Evolutionary conservation across 2,113 vertebrate genomes (phyloP).

Genomic region (Jacana jacana): DNA sequence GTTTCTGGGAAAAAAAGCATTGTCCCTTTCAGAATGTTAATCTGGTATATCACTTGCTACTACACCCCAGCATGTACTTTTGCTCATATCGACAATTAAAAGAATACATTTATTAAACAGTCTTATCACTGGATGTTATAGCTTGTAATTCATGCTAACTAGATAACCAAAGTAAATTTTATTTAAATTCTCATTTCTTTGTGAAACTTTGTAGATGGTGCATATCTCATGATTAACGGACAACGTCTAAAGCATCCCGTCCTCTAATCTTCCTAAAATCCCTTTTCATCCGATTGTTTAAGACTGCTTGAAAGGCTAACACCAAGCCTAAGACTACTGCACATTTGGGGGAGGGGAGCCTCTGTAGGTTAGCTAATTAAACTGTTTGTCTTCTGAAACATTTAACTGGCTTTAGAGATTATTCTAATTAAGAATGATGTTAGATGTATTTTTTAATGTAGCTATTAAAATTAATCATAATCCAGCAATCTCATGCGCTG

Average conservation of each 20-base stretch:
- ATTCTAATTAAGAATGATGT: slow-evolving; percentile 85
- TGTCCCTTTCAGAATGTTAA: slow-evolving; percentile 91
- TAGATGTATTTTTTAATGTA: slow-evolving; percentile 85
- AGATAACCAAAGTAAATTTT: slow-evolving; percentile 81
- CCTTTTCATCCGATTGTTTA: slow-evolving; percentile 99
- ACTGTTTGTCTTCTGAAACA: slow-evolving; percentile 93
- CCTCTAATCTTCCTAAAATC: slow-evolving; percentile 99
- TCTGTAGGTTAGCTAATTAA: slow-evolving; percentile 94
- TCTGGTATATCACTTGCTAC: slow-evolving; percentile 87
- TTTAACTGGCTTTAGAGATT: slow-evolving; percentile 92
- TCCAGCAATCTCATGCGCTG: slow-evolving; percentile 74
- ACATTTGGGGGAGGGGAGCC: slow-evolving; percentile 85
- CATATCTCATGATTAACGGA: slow-evolving; percentile 96
- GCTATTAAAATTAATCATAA: slow-evolving; percentile 85
- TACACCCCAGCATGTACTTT: slow-evolving; percentile 79
- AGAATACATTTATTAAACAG: slow-evolving; percentile 79
- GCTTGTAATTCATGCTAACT: slow-evolving; percentile 80
- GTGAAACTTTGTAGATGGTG: slow-evolving; percentile 81
- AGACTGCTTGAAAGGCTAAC: slow-evolving; percentile 98
- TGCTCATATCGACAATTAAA: slow-evolving; percentile 82
- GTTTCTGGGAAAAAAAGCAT: slow-evolving; percentile 88
- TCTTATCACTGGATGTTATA: slow-evolving; percentile 77
- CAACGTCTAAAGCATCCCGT: slow-evolving; percentile 94
- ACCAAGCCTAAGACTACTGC: slow-evolving; percentile 84
- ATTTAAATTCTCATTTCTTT: slow-evolving; percentile 78